These are phyloP conservation scores for Aleiodes alternator DNA, from an alignment of 2,888 invertebrate species.

Conservation along the genomic window DNA sequence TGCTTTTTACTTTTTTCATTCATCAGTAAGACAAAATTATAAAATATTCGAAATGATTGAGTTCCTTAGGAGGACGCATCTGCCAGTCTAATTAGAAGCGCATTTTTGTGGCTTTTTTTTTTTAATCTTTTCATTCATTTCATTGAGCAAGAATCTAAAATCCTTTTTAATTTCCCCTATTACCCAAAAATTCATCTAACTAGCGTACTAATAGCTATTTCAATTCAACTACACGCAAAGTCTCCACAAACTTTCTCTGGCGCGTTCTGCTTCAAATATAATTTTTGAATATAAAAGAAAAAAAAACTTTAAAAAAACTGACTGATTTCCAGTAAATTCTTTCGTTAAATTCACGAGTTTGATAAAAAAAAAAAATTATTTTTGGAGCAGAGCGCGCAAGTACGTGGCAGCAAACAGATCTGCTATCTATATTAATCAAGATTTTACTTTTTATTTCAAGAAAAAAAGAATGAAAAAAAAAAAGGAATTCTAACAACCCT, in stretches of 20 bases:
- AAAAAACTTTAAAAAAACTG: background rate
- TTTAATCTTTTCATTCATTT: slow-evolving; percentile 46
- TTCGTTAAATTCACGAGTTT: background rate
- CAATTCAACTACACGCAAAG: slow-evolving; percentile 17
- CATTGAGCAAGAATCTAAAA: slow-evolving; percentile 67
- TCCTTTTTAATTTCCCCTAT: slow-evolving; percentile 52
- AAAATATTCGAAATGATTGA: slow-evolving; percentile 21
- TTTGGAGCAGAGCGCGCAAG: slow-evolving; percentile 37
- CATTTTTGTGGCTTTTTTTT: slow-evolving; percentile 39
- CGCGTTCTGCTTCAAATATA: slow-evolving; percentile 20
- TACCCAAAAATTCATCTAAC: slow-evolving; percentile 55
- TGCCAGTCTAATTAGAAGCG: slow-evolving; percentile 31
- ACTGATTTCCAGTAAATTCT: background rate
- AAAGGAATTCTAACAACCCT: slow-evolving; percentile 38
- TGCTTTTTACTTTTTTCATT: background rate
- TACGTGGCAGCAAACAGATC: slow-evolving; percentile 22
- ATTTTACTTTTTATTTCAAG: background rate
- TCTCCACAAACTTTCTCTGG: background rate
- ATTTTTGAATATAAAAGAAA: background rate
- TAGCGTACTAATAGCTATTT: slow-evolving; percentile 65
- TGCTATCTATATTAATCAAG: slow-evolving; percentile 3
- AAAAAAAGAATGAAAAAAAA: background rate
- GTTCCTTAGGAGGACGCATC: slow-evolving; percentile 34
- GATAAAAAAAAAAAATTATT: background rate
- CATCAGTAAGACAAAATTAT: slow-evolving; percentile 18